Conservation (phyloP, 2,797 vertebrate genomes). For the Valencia hispanica region DNA sequence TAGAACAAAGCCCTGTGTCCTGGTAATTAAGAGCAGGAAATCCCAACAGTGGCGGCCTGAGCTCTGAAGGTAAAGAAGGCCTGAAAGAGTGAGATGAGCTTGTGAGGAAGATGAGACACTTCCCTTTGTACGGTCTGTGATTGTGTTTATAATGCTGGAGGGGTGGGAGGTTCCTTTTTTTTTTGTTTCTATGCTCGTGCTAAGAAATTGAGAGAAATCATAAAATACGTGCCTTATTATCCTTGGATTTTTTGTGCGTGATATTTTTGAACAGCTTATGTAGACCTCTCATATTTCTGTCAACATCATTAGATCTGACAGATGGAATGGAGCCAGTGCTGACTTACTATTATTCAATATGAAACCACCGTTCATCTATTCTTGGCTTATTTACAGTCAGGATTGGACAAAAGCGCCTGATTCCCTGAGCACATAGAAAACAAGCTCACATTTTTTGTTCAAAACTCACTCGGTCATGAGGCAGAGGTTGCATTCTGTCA, state of each 20-base stretch:
- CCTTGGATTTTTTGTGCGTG: constrained; percentile 12
- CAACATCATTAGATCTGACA: constrained; percentile 30
- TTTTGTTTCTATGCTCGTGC: constrained; percentile 13
- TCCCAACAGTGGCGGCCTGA: constrained; percentile 60
- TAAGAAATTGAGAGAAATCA: constrained; percentile 1
- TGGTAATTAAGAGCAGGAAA: constrained; percentile 77
- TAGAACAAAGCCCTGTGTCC: constrained; percentile 66
- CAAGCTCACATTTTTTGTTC: constrained; percentile 23
- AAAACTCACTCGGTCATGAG: constrained; percentile 26
- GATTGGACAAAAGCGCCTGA: constrained; percentile 35
- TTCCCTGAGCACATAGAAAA: constrained; percentile 10
- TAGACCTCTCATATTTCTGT: constrained; percentile 4
- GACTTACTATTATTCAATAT: constrained; percentile 32
- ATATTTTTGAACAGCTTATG: constrained; percentile 18
- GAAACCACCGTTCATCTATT: constrained; percentile 43
- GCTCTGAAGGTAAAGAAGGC: constrained; percentile 71
- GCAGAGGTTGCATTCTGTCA: constrained; percentile 1
- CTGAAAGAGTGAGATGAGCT: constrained; percentile 64
- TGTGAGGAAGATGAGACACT: constrained; percentile 68
- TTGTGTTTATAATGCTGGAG: constrained; percentile 36
- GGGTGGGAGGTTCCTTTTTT: constrained; percentile 39
- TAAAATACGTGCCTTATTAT: constrained; percentile 13
- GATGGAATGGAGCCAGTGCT: constrained; percentile 12
- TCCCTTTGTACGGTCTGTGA: constrained; percentile 44
- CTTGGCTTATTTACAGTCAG: constrained; percentile 42